Conservation (phyloP, 2,797 vertebrate genomes). For the Bufotes viridis region DNA sequence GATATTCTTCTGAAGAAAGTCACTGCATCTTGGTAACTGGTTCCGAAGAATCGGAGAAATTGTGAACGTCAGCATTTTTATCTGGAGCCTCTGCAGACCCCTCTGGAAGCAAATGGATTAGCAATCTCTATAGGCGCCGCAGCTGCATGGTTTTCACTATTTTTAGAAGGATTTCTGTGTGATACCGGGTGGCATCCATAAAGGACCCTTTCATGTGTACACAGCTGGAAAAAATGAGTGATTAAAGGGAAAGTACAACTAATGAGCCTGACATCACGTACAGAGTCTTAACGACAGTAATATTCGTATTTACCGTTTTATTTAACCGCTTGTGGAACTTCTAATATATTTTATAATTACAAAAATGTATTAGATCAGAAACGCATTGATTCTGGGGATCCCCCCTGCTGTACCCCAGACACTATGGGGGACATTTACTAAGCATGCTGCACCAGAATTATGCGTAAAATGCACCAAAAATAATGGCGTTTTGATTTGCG, state of each 20-base stretch:
- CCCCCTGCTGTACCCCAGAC: too few species aligned
- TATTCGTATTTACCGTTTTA: constrained; percentile 1
- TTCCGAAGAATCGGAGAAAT: background rate
- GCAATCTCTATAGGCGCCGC: constrained; percentile 22
- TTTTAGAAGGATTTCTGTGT: constrained; percentile 54
- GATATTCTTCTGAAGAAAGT: background rate
- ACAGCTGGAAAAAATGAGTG: constrained; percentile 57
- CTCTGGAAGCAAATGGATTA: constrained; percentile 52
- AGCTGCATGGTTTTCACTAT: constrained; percentile 56
- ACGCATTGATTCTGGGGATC: too few species aligned
- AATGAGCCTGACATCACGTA: constrained; percentile 38
- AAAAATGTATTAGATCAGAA: background rate
- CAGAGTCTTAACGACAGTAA: background rate
- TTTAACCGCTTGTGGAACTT: background rate
- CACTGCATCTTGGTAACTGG: background rate
- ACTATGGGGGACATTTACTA: too few species aligned
- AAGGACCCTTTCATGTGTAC: constrained; percentile 48
- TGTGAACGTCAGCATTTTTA: constrained; percentile 46
- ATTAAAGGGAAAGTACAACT: constrained; percentile 51
- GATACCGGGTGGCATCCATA: constrained; percentile 56
- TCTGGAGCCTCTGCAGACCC: background rate
- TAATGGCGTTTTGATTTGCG: too few species aligned
- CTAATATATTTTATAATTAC: background rate
- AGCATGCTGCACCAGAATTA: too few species aligned
- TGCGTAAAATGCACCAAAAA: too few species aligned